Percentiles rank a stretch among this genome's conserved stretches.
Evolutionary conservation across 1,140 invertebrate species (phyloP).

Genomic region (Dinothrombium tinctorium): DNA sequence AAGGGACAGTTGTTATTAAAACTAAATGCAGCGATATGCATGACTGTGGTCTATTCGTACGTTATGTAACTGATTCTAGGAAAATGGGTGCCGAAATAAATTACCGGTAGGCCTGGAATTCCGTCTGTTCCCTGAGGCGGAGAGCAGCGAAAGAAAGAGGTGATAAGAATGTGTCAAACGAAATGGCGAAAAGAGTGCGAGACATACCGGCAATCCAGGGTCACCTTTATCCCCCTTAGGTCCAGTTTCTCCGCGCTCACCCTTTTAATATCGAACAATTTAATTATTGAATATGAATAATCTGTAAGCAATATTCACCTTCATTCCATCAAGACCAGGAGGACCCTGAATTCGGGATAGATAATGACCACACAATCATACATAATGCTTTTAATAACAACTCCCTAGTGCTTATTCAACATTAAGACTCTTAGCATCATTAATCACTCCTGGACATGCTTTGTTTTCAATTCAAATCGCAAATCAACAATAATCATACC

Average conservation of each 20-base stretch:
- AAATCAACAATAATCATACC: no score
- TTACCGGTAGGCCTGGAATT: conserved; percentile 15
- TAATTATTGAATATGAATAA: background rate
- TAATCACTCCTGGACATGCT: no score
- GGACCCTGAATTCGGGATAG: conserved; percentile 6
- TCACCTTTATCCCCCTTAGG: conserved; percentile 13
- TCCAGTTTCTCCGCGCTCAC: conserved; percentile 12
- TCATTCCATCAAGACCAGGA: conserved; percentile 14
- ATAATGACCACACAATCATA: background rate
- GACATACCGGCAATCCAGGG: conserved; percentile 13
- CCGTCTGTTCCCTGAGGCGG: conserved; percentile 12
- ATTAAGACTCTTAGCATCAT: no score
- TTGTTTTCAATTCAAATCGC: conserved; percentile 12
- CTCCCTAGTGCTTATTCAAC: no score
- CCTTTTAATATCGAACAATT: conserved; percentile 2
- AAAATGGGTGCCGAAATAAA: conserved; percentile 4
- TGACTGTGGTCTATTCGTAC: background rate
- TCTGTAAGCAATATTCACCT: conserved; percentile 3
- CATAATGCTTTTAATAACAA: background rate
- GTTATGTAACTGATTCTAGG: background rate
- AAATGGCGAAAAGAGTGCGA: background rate
- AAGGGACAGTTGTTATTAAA: background rate
- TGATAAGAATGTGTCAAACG: background rate
- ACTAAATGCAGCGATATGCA: background rate
- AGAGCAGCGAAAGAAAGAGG: background rate